Base-by-base conservation (phyloP, 2,888 invertebrate genomes). In the Tipula unca region DNA sequence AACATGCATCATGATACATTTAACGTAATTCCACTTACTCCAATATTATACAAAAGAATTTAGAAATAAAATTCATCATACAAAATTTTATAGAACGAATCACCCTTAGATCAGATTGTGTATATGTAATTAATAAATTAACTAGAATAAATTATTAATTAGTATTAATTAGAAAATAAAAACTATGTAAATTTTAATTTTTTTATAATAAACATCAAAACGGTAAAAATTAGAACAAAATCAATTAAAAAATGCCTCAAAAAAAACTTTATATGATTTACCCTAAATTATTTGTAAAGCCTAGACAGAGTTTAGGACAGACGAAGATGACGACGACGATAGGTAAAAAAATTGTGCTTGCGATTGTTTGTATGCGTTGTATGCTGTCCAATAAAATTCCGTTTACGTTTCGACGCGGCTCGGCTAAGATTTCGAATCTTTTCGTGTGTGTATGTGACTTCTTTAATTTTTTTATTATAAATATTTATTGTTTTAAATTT, bases 221-320 rank as follows among this genome's bases (percentile, higher is more conserved):
- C 69, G 69, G 69, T 69, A 69, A 69, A 69, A 69, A 69, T 69
- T 69, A 69, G 69, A 69, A 83, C 83, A 83, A 83, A 29, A 83
- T 83, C 83, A 83, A 83, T 32, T 32, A 32, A 32, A n/a, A 32
- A 32, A 32, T 83, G 29, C 29, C n/a, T 32, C 83, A 83, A 82
- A 82, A 82, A 83, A 83, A 32, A 35, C 83, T 4, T 82, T 82
- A 14, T 29, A 29, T 32, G 29, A 83, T 83, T 83, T 83, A 83
- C 83, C 83, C 83, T 83, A 83, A 83, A 83, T 32, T 83, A 83
- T 83, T 83, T 83, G 83, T 83, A 83, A 83, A 83, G 83, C 83
- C 83, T 83, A 83, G 83, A 83, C 83, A 83, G 17, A 83, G 29
- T 83, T 69, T 69, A 69, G 69, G 69, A 25, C 69, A 69, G 69